Evolutionary conservation across 2,888 invertebrate genomes (phyloP).

Genomic region (Drosophila gaucha): DNA sequence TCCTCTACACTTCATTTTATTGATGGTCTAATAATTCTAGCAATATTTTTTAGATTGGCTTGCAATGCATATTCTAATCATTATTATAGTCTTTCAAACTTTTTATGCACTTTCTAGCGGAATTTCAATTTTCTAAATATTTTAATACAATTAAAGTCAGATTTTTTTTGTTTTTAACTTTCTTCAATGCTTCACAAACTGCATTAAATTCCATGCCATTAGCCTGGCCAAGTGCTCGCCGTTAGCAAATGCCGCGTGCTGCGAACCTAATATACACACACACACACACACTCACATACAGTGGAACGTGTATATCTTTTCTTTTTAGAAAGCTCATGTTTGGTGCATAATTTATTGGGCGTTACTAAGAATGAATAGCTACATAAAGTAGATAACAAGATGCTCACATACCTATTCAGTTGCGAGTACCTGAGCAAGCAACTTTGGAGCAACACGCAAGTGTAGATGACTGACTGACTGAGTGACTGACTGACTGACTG

Average conservation of each 20-base stretch:
- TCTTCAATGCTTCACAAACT: constrained; percentile 34
- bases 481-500: constrained; percentile 5
- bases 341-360: constrained; percentile 76
- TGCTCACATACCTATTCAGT: constrained; percentile 19
- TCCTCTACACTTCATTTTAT: neutral
- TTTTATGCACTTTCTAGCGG: neutral
- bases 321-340: constrained; percentile 72
- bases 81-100: neutral
- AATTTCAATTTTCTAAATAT: constrained; percentile 18
- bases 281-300: neutral
- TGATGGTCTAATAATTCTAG: neutral
- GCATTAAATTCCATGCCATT: constrained; percentile 33
- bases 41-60: neutral
- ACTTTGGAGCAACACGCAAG: constrained; percentile 38
- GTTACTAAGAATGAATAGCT: constrained; percentile 71
- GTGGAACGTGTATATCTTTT: constrained; percentile 20
- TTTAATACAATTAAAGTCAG: constrained; percentile 9
- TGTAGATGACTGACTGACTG: constrained; percentile 14
- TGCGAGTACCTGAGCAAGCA: constrained; percentile 44
- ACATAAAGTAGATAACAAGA: constrained; percentile 38
- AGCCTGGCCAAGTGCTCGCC: constrained; percentile 20
- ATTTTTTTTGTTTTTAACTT: constrained; percentile 19
- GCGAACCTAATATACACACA: constrained; percentile 17
- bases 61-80: neutral
- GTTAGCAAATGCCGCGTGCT: constrained; percentile 13